These are phyloP conservation scores for Catagonus wagneri DNA, from an alignment of 2,113 vertebrate genomes.

Conservation along the genomic window DNA sequence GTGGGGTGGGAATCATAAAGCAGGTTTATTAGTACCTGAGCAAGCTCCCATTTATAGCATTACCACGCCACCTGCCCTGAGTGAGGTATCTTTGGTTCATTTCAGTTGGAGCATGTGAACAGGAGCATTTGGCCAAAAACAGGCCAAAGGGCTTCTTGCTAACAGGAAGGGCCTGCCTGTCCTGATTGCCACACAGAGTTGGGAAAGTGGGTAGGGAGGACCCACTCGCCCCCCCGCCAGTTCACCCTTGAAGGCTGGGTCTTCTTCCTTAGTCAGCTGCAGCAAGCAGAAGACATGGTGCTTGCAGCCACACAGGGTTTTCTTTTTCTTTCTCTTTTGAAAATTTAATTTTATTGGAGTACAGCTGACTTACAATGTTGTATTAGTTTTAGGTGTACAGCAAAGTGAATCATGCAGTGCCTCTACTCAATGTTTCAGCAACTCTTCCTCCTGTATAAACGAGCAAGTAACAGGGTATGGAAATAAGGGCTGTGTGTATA, in stretches of 20 bases:
- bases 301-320: neutral
- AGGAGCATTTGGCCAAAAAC: neutral
- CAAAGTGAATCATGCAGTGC: neutral
- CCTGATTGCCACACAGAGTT: neutral
- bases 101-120: neutral
- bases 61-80: neutral
- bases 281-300: neutral
- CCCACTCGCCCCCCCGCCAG: too few species aligned
- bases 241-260: neutral
- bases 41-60: neutral
- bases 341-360: too few species aligned
- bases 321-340: too few species aligned
- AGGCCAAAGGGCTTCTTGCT: neutral
- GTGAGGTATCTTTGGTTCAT: constrained; percentile 23
- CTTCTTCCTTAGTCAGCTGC: neutral
- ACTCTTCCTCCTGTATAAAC: neutral
- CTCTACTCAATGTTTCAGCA: neutral
- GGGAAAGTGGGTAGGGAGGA: neutral
- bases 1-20: constrained; percentile 12
- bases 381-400: too few species aligned
- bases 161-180: neutral
- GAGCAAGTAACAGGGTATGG: neutral
- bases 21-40: constrained; percentile 32
- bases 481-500: neutral
- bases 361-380: too few species aligned